Percentiles rank a stretch among this genome's conserved stretches.
Conservation (phyloP, 2,797 vertebrate genomes). For the Eulemur coronatus region DNA sequence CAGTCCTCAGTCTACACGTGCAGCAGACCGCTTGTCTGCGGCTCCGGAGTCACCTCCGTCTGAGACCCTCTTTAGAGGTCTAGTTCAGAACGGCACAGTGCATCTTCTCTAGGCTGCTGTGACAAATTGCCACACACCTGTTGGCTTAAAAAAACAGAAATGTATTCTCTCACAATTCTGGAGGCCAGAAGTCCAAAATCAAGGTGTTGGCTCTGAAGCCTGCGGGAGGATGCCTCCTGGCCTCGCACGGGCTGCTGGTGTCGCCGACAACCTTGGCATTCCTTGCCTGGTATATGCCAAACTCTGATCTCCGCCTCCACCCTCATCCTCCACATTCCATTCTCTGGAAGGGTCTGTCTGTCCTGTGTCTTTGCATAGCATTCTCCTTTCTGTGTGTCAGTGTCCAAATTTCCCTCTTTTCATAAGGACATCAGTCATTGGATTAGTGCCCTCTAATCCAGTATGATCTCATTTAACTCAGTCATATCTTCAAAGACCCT, state of each 20-base stretch:
- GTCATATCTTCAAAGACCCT: not conserved
- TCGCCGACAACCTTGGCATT: not conserved
- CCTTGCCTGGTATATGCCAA: not conserved
- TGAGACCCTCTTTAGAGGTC: not conserved
- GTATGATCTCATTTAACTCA: not conserved
- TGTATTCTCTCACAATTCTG: not conserved
- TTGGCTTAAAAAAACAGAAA: not conserved
- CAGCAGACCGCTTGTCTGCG: rapidly evolving
- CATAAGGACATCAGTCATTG: not conserved
- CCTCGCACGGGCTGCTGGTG: not conserved
- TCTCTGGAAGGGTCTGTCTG: not conserved
- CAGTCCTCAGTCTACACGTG: not conserved
- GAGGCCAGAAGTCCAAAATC: not conserved
- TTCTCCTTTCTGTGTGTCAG: not conserved
- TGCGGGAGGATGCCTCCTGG: not conserved
- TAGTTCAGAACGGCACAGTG: not conserved
- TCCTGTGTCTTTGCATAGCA: not conserved
- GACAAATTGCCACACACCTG: not conserved
- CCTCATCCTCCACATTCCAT: not conserved
- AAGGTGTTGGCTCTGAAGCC: not conserved
- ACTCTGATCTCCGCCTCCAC: rapidly evolving
- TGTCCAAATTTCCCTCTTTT: not conserved
- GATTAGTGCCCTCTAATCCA: not conserved
- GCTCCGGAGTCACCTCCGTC: rapidly evolving
- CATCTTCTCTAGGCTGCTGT: not conserved